These are phyloP conservation scores for Vandiemenella viatica DNA, from an alignment of 2,888 invertebrate genomes.

Conservation along the genomic window DNA sequence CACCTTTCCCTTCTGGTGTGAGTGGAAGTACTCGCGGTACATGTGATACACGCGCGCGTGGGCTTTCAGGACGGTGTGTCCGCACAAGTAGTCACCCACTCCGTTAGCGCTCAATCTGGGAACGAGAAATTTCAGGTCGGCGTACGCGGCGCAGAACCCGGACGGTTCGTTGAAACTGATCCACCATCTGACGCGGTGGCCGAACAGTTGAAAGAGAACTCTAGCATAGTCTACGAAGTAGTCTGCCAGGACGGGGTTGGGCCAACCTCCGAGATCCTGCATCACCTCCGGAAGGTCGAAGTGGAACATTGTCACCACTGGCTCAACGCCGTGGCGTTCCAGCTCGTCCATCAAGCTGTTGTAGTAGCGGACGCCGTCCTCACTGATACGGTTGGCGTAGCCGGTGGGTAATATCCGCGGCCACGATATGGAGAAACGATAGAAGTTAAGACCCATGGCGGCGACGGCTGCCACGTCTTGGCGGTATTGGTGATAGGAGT, in stretches of 20 bases:
- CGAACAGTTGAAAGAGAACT: background rate
- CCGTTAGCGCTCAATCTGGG: no score
- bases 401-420: background rate
- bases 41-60: no score
- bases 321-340: background rate
- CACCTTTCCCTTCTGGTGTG: no score
- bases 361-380: background rate
- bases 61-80: no score
- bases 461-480: no score
- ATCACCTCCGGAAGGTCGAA: background rate
- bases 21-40: no score
- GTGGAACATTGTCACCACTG: slow-evolving; percentile 1
- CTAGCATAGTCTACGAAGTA: background rate
- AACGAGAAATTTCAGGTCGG: no score
- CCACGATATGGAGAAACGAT: background rate
- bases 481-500: no score
- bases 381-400: background rate
- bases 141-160: no score
- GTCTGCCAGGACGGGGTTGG: background rate
- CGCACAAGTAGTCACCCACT: no score
- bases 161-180: no score
- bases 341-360: background rate
- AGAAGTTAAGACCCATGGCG: no score
- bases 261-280: slow-evolving; percentile 14
- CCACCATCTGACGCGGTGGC: slow-evolving; percentile 1